A percentile compares a stretch with the other conserved stretches of the same genome.
Conservation (phyloP, 2,888 invertebrate species). For the Leptothorax acervorum region DNA sequence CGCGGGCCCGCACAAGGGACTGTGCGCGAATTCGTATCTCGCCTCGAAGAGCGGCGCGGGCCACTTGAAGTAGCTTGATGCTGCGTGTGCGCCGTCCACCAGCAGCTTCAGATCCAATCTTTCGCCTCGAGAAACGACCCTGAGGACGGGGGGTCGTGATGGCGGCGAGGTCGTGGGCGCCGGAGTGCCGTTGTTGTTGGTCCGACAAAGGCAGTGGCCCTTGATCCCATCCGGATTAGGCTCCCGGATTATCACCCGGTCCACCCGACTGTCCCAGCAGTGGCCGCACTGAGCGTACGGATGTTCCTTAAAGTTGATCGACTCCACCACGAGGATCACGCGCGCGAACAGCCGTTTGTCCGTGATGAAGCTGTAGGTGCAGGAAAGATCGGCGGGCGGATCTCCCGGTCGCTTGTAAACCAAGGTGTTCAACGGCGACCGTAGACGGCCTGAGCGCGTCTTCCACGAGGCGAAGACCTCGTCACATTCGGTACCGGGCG, state of each 20-base stretch:
- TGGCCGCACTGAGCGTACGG: slow-evolving; percentile 90
- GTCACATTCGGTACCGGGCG: slow-evolving; percentile 93
- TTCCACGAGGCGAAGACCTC: slow-evolving; percentile 96
- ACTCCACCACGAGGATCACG: slow-evolving; percentile 91
- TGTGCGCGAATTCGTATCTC: slow-evolving; percentile 95
- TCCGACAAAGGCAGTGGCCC: slow-evolving; percentile 90
- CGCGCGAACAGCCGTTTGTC: slow-evolving; percentile 93
- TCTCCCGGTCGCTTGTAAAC: slow-evolving; percentile 93
- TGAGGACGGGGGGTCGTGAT: slow-evolving; percentile 90
- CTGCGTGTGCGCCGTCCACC: slow-evolving; percentile 94
- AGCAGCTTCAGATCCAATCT: slow-evolving; percentile 93
- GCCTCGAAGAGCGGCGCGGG: slow-evolving; percentile 94
- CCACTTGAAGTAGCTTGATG: slow-evolving; percentile 95
- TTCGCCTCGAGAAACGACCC: slow-evolving; percentile 93
- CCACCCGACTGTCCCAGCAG: slow-evolving; percentile 94
- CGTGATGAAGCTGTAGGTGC: slow-evolving; percentile 94
- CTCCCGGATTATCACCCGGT: slow-evolving; percentile 90
- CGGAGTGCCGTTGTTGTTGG: slow-evolving; percentile 8
- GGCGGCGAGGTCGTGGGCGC: slow-evolving; percentile 88
- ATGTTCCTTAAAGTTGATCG: slow-evolving; percentile 91
- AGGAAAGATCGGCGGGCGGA: slow-evolving; percentile 91
- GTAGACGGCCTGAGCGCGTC: slow-evolving; percentile 90
- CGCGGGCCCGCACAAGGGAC: slow-evolving; percentile 94
- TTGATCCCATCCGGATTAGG: slow-evolving; percentile 89
- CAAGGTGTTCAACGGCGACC: slow-evolving; percentile 94